Percentiles rank a stretch among this genome's conserved stretches.
phyloP scores from a whole-genome alignment of 1,140 invertebrate species.

The Papilio xuthus region DNA sequence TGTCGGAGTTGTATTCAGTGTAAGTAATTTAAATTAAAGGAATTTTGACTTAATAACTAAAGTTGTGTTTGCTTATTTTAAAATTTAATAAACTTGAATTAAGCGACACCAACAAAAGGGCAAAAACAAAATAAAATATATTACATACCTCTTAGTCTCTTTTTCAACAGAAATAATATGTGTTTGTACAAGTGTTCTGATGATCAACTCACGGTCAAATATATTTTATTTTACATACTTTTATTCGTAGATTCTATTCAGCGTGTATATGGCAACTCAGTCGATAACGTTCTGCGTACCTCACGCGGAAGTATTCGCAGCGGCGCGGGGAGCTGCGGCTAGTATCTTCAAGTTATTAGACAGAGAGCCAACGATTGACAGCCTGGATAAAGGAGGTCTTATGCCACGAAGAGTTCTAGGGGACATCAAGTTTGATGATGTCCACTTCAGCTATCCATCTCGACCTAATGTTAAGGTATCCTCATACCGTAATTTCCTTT shows the following conservation, averaged over 20 bases:
- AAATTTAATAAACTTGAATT: no score
- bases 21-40: conserved; percentile 68
- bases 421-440: conserved; percentile 87
- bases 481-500: conserved; percentile 11
- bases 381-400: conserved; percentile 83
- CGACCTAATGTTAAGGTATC: conserved; percentile 86
- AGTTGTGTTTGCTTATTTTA: no score
- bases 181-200: no score
- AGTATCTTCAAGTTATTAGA: conserved; percentile 68
- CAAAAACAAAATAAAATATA: no score
- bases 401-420: conserved; percentile 84
- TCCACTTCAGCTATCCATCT: conserved; percentile 91
- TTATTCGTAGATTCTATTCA: conserved; percentile 85
- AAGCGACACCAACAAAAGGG: no score
- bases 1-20: conserved; percentile 85
- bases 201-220: neutral
- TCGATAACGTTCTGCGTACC: conserved; percentile 91
- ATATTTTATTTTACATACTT: neutral
- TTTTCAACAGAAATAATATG: no score
- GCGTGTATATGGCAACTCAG: conserved; percentile 90
- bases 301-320: conserved; percentile 85
- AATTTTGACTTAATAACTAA: no score
- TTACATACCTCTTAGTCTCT: no score
- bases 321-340: conserved; percentile 61
- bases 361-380: conserved; percentile 63